phyloP scores from a whole-genome alignment of 2,113 vertebrate species.

The Phocoena phocoena region DNA sequence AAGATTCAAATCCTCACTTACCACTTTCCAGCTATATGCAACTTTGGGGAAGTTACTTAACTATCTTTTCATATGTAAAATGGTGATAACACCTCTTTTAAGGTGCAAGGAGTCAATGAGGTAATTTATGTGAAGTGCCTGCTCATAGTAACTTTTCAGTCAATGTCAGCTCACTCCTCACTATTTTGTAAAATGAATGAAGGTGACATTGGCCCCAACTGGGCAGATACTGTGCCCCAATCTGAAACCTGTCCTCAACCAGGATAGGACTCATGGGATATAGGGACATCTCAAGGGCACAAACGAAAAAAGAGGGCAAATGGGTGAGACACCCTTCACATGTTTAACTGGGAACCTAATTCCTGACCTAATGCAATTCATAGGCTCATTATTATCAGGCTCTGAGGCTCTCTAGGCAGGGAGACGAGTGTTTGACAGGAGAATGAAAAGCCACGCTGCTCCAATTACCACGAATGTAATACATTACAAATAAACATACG shows the following conservation, averaged over 20 bases:
- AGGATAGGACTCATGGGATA: neutral
- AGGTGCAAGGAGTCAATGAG: neutral
- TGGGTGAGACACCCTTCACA: neutral
- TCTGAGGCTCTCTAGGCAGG: slow-evolving; percentile 2
- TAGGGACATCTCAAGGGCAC: neutral
- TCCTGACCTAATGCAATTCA: slow-evolving; percentile 38
- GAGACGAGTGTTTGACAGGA: neutral
- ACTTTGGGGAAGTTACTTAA: neutral
- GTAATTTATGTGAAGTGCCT: neutral
- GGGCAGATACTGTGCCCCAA: neutral
- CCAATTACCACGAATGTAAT: slow-evolving; percentile 42
- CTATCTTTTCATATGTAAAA: neutral
- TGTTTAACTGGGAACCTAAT: slow-evolving; percentile 31
- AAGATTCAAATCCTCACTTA: slow-evolving; percentile 9
- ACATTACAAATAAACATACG: slow-evolving; percentile 50
- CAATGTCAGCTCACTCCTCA: neutral
- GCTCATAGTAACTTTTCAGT: slow-evolving; percentile 14
- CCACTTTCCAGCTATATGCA: neutral
- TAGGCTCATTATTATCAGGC: neutral
- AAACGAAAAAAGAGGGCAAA: neutral
- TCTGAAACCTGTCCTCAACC: slow-evolving; percentile 10
- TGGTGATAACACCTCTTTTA: neutral
- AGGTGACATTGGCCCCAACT: neutral
- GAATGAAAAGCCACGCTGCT: slow-evolving; percentile 16
- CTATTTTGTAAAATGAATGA: neutral